Evolutionary conservation across 2,113 vertebrate species (phyloP), one percentile per base, ranked within the genome.

Genomic region (Trochalopteron elliotii): DNA sequence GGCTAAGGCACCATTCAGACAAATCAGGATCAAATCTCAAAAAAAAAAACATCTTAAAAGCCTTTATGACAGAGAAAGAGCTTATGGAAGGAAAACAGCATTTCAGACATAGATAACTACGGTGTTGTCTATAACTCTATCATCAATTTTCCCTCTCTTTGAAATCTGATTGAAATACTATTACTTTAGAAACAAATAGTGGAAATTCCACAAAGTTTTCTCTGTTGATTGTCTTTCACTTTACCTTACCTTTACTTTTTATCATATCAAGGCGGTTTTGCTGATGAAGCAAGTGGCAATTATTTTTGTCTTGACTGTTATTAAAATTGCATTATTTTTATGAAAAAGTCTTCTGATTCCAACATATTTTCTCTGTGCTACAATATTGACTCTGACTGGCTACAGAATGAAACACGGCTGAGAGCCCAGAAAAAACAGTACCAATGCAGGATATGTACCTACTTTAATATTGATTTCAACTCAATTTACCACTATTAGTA

Each of bases 261-360:
- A 6, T 57, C 49, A 15, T 55, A 75, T 7, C 18, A 68, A 61
- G 7, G 17, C 70, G 2, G 1, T 56, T 87, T 64, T n/a, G 74
- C 45, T 59, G 28, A 63, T 12, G 6, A 70, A 85, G 24, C 7
- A 82, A 65, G 6, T 0, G 0, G 3, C 18, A 52, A 81, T 39
- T 71, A 53, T n/a, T 80, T 15, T 23, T 31, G 22, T 37, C 67
- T 71, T 63, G 4, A 50, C 9, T 59, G 23, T 63, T 68, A 90
- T 2, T 75, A 28, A 92, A 93, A 88, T 27, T 1, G 1, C 10
- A n/a, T 31, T 76, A 31, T 80, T 83, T 83, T 80, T 50, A 80
- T 33, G 27, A 87, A 56, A 3, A 85, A 39, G 7, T 35, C 11
- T 50, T 81, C 40, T 18, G 4, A 64, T 21, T 35, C 24, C 31